Percentiles rank a stretch among this genome's conserved stretches.
Conservation (phyloP, 1,140 invertebrate genomes). For the Zaprionus gabonicus region DNA sequence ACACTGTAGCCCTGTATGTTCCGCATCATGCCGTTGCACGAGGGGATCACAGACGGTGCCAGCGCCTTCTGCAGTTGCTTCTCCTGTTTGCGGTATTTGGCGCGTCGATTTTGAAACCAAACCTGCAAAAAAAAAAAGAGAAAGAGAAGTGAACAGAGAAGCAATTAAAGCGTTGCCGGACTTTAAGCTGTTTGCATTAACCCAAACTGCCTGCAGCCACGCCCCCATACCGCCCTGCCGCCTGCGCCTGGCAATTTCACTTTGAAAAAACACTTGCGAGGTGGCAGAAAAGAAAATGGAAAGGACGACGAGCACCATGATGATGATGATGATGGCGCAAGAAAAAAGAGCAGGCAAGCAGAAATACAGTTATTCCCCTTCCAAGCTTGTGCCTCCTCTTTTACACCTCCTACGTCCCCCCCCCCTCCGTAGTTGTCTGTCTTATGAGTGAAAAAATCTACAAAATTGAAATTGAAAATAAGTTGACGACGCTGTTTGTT, state of each 20-base stretch:
- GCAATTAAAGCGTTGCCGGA: constrained; percentile 50
- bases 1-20: constrained; percentile 96
- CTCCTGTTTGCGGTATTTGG: constrained; percentile 99
- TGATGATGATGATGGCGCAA: constrained; percentile 31
- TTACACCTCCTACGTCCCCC: not conserved
- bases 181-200: constrained; percentile 49
- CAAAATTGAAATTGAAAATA: constrained; percentile 83
- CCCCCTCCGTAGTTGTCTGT: constrained; percentile 26
- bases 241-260: constrained; percentile 29
- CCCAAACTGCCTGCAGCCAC: constrained; percentile 8
- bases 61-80: constrained; percentile 98
- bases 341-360: constrained; percentile 21
- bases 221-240: not conserved
- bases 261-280: constrained; percentile 35
- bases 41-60: constrained; percentile 94
- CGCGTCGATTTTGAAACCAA: constrained; percentile 98
- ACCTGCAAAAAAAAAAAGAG: constrained; percentile 60
- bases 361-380: constrained; percentile 3
- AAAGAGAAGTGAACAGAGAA: not conserved
- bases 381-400: not conserved
- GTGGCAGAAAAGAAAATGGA: constrained; percentile 1
- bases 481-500: constrained; percentile 77
- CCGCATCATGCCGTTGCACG: constrained; percentile 98
- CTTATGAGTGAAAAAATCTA: constrained; percentile 80
- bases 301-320: constrained; percentile 24